Conservation (phyloP, 2,113 vertebrate genomes). For the Candoia aspera region DNA sequence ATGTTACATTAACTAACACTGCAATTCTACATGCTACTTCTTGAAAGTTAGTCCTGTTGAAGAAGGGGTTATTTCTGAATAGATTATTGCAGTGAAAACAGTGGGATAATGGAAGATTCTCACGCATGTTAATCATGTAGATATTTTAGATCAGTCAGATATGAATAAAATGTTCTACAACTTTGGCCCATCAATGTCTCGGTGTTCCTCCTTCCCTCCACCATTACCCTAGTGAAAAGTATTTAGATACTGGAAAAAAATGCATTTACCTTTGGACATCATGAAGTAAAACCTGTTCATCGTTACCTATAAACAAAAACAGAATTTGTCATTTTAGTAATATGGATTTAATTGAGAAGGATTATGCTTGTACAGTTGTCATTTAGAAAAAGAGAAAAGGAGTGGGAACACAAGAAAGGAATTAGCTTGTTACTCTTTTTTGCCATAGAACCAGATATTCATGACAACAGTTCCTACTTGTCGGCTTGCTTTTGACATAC, state of each 20-base stretch:
- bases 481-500: not conserved
- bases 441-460: too few relatives aligned
- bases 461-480: not conserved
- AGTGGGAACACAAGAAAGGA: not conserved
- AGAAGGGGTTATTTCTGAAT: not conserved
- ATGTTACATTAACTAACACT: not conserved
- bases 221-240: slow-evolving; percentile 24
- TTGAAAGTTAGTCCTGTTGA: not conserved
- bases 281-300: slow-evolving; percentile 98
- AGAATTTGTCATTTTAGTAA: slow-evolving; percentile 44
- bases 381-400: slow-evolving; percentile 25
- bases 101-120: not conserved
- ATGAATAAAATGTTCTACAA: not conserved
- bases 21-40: not conserved
- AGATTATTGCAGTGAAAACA: not conserved
- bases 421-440: not conserved
- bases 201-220: not conserved
- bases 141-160: not conserved
- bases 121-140: not conserved
- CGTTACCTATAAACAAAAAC: slow-evolving; percentile 85
- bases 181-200: not conserved
- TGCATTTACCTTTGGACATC: slow-evolving; percentile 91
- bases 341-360: slow-evolving; percentile 5
- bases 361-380: not conserved
- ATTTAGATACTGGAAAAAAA: slow-evolving; percentile 52